These are phyloP conservation scores for Hylaeus volcanicus DNA, from an alignment of 1,140 invertebrate species.

Conservation along the genomic window DNA sequence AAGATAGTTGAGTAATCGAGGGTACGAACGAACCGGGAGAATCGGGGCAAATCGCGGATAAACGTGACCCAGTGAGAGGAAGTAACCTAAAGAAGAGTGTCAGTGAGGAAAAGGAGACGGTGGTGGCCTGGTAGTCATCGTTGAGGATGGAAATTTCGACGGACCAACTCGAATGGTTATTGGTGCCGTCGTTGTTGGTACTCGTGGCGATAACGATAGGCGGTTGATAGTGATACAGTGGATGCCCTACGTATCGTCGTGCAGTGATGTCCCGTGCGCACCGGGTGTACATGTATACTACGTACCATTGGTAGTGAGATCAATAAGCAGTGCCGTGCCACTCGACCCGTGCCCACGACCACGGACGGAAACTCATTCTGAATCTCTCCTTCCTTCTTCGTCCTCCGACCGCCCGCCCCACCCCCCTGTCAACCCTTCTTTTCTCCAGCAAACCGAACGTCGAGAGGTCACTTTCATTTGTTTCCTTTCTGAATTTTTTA, in stretches of 20 bases:
- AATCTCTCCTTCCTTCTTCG: slow-evolving; percentile 24
- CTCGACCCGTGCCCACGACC: slow-evolving; percentile 61
- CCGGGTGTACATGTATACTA: slow-evolving; percentile 68
- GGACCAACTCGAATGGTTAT: not conserved
- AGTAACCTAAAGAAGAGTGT: slow-evolving; percentile 2
- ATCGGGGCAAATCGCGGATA: not conserved
- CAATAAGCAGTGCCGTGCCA: slow-evolving; percentile 74
- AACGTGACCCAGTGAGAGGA: not conserved
- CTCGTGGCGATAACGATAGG: slow-evolving; percentile 33
- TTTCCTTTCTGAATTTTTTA: slow-evolving; percentile 23
- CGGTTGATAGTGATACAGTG: slow-evolving; percentile 33
- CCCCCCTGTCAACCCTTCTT: not conserved
- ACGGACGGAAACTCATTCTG: slow-evolving; percentile 44
- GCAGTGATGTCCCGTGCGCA: slow-evolving; percentile 64
- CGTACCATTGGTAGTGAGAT: slow-evolving; percentile 73
- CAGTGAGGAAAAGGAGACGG: slow-evolving; percentile 5
- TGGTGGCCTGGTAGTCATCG: slow-evolving; percentile 6
- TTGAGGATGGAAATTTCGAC: not conserved
- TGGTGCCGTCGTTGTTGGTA: slow-evolving; percentile 23
- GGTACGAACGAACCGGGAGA: not conserved
- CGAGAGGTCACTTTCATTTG: slow-evolving; percentile 9
- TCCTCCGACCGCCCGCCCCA: not conserved
- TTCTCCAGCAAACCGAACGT: not conserved
- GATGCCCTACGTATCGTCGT: slow-evolving; percentile 54
- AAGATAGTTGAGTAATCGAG: not conserved